Evolutionary conservation across 2,888 invertebrate genomes (phyloP), one percentile per base, ranked within the genome.

Genomic region (Agrotis exclamationis): DNA sequence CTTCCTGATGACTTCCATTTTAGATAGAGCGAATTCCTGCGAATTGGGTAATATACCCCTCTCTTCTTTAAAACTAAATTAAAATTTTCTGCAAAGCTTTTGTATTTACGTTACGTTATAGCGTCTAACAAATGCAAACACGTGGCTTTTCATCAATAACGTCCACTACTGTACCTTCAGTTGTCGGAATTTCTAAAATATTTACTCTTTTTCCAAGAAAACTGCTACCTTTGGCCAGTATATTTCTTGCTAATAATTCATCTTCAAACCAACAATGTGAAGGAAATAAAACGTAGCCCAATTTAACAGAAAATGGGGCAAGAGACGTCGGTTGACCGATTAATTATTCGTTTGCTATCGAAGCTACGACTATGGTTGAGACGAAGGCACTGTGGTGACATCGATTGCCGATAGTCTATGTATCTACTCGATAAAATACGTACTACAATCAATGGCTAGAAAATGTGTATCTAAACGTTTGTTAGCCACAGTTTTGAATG

Each of bases 301-400:
- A 90, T 93, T 92, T 90, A 87, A 87, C 82, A 79, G 87, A 90
- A 94, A 93, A 89, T 92, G 75, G 94, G 87, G 77, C 93, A 87
- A 86, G 87, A 87, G 86, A 84, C 85, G 88, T 83, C 86, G 90
- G 90, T 92, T 92, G 92, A 93, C 91, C 94, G 93, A 94, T 95
- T 94, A 95, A 96, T 95, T 95, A 95, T 95, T 95, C 93, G 92
- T 93, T 91, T 89, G 88, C 87, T 86, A 86, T 88, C 87, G 85
- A 87, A 88, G 83, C 87, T 77, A 84, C 89, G 86, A 87, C 87
- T 79, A 78, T 80, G 86, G 90, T 85, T 86, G 88, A 88, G 89
- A 89, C 88, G 85, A 79, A 87, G 89, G 88, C 91, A 91, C 90
- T 91, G 89, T 86, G 89, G 80, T 87, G 87, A 85, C 91, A 93